Conservation (phyloP, 30 jellyfish, hydroid and myxozoan genomes). For the Chrysaora quinquecirrha region DNA sequence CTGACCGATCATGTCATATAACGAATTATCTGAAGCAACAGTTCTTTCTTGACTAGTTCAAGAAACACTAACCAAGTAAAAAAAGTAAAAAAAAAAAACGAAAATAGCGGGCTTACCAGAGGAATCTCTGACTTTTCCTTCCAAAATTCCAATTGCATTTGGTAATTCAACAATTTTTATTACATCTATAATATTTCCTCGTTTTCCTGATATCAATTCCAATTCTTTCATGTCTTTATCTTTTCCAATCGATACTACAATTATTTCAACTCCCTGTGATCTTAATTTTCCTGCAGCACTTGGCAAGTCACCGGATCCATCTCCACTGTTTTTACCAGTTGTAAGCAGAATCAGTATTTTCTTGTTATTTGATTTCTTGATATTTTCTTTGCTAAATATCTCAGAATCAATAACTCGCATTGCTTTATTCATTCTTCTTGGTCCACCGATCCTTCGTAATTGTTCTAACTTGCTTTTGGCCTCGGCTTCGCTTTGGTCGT, state of each 20-base stretch:
- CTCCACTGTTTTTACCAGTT: slow-evolving; percentile 69
- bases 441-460: slow-evolving; percentile 66
- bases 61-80: no score
- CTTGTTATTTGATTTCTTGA: neutral
- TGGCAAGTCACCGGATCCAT: slow-evolving; percentile 54
- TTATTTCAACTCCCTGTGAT: slow-evolving; percentile 65
- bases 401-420: slow-evolving; percentile 44
- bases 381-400: slow-evolving; percentile 1
- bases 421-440: slow-evolving; percentile 76
- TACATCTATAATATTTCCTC: slow-evolving; percentile 27
- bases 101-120: no score
- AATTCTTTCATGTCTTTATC: slow-evolving; percentile 47
- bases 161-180: slow-evolving; percentile 48
- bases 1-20: no score
- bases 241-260: slow-evolving; percentile 68
- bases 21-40: no score
- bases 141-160: slow-evolving; percentile 58
- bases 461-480: slow-evolving; percentile 1
- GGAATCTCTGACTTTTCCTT: slow-evolving; percentile 57
- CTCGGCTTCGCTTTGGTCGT: neutral
- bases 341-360: slow-evolving; percentile 55
- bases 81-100: no score
- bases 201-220: slow-evolving; percentile 39
- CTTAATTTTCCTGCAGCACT: slow-evolving; percentile 49
- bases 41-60: no score